phyloP scores from a whole-genome alignment of 2,888 invertebrate genomes.

The Dasypogon diadema region DNA sequence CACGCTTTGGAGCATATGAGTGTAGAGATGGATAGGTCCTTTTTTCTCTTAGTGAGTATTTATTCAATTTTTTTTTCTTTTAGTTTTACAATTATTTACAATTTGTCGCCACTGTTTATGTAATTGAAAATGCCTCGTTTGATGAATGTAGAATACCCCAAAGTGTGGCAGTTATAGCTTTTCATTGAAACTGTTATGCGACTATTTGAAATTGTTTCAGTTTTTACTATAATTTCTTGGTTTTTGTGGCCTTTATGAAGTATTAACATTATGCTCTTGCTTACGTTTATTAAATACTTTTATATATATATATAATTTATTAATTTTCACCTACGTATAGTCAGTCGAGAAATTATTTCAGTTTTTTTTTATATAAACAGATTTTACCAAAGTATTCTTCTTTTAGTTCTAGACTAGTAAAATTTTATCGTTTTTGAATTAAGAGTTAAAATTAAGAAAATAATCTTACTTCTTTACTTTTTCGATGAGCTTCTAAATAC shows the following conservation, averaged over 20 bases:
- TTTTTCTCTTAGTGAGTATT: neutral
- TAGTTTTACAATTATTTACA: neutral
- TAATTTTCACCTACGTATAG: slow-evolving; percentile 37
- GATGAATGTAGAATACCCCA: neutral
- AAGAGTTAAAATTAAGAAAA: slow-evolving; percentile 50
- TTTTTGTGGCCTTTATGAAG: neutral
- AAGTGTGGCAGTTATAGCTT: neutral
- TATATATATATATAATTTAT: neutral
- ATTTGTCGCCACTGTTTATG: neutral
- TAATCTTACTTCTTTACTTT: neutral
- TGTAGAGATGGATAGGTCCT: too few relatives aligned
- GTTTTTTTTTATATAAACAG: slow-evolving; percentile 25
- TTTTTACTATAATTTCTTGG: neutral
- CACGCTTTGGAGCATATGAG: too few relatives aligned
- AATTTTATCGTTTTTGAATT: slow-evolving; percentile 46
- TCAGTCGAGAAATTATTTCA: slow-evolving; percentile 46
- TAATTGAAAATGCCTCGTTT: neutral
- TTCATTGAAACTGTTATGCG: neutral
- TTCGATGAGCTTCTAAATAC: too few relatives aligned
- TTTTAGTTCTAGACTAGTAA: neutral
- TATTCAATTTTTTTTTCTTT: neutral
- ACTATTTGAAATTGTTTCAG: too few relatives aligned
- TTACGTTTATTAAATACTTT: neutral
- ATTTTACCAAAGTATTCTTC: slow-evolving; percentile 10
- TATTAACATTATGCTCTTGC: slow-evolving; percentile 14